These are phyloP conservation scores for Tethya wilhelma DNA, from an alignment of 37 sponge, comb jelly and placozoan genomes.

Conservation along the genomic window DNA sequence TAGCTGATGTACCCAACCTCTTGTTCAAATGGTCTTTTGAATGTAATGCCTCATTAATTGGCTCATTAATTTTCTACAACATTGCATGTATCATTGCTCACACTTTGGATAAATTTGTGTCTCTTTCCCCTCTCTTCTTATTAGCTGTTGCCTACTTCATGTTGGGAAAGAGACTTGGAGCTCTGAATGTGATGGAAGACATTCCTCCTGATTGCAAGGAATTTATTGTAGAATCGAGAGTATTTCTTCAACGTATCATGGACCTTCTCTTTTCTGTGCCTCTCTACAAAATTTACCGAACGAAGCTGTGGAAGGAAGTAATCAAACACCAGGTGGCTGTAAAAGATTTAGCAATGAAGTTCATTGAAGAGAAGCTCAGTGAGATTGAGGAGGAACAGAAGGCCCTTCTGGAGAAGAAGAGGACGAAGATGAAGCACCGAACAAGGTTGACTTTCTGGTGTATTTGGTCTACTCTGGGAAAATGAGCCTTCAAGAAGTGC, in stretches of 20 bases:
- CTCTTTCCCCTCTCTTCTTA: not conserved
- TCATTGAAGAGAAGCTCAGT: conserved; percentile 4
- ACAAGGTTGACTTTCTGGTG: conserved; percentile 21
- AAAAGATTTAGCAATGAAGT: not conserved
- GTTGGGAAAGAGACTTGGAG: conserved; percentile 34
- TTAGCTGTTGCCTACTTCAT: conserved; percentile 31
- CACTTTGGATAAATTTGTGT: not conserved
- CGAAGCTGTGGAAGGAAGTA: conserved; percentile 20
- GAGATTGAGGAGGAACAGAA: conserved; percentile 18
- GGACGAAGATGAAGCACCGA: not conserved
- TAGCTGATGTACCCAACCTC: conserved; percentile 15
- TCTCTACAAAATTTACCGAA: conserved; percentile 28
- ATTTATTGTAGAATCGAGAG: not conserved
- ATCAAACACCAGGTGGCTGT: not conserved
- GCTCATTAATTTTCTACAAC: conserved; percentile 9
- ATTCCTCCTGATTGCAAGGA: conserved; percentile 21
- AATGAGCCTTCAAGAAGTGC: conserved; percentile 24
- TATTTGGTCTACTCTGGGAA: conserved; percentile 30
- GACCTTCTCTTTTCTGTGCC: conserved; percentile 36
- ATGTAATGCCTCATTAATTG: too few relatives aligned
- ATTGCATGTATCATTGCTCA: too few relatives aligned
- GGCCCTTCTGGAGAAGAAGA: not conserved
- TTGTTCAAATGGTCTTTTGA: conserved; percentile 68
- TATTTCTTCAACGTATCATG: not conserved
- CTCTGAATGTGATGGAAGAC: not conserved